A percentile compares a stretch with the other conserved stretches of the same genome.
Conservation (phyloP, 2,888 invertebrate species). For the Lycocerus yunnanus region DNA sequence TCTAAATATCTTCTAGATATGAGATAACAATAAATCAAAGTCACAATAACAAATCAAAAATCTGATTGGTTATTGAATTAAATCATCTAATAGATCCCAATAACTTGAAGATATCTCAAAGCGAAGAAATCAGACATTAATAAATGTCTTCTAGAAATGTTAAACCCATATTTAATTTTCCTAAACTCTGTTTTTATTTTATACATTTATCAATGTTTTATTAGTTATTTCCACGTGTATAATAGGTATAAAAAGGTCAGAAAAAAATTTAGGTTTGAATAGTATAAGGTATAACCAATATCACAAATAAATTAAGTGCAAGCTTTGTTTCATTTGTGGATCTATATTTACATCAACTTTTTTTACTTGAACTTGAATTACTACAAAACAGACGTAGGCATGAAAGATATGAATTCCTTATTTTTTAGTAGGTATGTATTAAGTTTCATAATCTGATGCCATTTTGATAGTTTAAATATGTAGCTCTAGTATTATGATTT, state of each 20-base stretch:
- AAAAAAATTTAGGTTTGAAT: background rate
- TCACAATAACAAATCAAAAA: too few species aligned
- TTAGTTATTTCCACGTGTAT: background rate
- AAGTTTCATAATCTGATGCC: background rate
- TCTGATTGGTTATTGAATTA: too few species aligned
- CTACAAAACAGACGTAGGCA: background rate
- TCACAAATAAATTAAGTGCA: background rate
- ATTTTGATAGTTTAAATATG: background rate
- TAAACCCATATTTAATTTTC: background rate
- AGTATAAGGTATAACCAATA: background rate
- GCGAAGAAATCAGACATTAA: too few species aligned
- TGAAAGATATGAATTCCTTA: background rate
- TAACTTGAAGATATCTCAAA: too few species aligned
- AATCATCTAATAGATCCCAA: too few species aligned
- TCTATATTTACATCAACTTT: background rate
- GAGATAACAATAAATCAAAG: too few species aligned
- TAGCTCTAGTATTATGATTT: background rate
- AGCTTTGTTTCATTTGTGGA: background rate
- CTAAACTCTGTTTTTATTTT: background rate
- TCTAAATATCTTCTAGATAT: too few species aligned
- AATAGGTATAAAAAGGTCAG: too few species aligned
- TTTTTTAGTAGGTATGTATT: background rate
- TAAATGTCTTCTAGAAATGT: background rate
- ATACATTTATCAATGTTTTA: background rate
- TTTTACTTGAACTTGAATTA: background rate